Percentiles rank a stretch among this genome's conserved stretches.
Conservation (phyloP, 2,888 invertebrate species). For the Andrena bicolor region DNA sequence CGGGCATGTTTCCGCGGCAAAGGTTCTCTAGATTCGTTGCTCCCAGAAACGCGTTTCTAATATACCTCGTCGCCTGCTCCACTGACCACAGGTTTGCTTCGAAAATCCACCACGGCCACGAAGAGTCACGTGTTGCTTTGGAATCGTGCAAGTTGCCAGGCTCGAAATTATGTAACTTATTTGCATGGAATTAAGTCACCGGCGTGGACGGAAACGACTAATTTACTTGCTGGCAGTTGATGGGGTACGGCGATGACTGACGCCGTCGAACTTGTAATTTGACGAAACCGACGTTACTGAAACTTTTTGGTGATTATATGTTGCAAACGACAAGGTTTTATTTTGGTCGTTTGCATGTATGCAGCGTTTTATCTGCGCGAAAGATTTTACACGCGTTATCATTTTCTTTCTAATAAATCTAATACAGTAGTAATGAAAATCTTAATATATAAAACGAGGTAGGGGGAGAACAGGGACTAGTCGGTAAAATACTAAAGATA, state of each 20-base stretch:
- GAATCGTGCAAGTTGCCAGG: neutral
- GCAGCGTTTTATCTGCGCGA: neutral
- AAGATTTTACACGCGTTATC: no score
- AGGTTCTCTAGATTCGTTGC: constrained; percentile 29
- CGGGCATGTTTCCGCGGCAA: constrained; percentile 13
- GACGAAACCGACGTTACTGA: neutral
- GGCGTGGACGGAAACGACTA: constrained; percentile 6
- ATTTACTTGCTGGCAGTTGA: neutral
- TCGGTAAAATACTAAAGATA: no score
- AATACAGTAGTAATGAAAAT: no score
- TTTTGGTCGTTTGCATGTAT: neutral
- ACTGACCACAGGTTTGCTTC: neutral
- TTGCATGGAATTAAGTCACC: constrained; percentile 6
- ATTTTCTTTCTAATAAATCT: no score
- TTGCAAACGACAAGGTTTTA: neutral
- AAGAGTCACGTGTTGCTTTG: neutral
- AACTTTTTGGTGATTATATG: neutral
- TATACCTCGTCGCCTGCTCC: neutral
- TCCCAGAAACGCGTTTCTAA: constrained; percentile 33
- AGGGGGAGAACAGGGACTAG: no score
- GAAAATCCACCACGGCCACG: neutral
- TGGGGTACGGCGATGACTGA: neutral
- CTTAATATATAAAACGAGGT: no score
- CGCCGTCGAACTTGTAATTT: neutral
- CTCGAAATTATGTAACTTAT: constrained; percentile 3